Evolutionary conservation across 2,888 invertebrate genomes (phyloP).

Genomic region (Cheiracanthium punctorium): DNA sequence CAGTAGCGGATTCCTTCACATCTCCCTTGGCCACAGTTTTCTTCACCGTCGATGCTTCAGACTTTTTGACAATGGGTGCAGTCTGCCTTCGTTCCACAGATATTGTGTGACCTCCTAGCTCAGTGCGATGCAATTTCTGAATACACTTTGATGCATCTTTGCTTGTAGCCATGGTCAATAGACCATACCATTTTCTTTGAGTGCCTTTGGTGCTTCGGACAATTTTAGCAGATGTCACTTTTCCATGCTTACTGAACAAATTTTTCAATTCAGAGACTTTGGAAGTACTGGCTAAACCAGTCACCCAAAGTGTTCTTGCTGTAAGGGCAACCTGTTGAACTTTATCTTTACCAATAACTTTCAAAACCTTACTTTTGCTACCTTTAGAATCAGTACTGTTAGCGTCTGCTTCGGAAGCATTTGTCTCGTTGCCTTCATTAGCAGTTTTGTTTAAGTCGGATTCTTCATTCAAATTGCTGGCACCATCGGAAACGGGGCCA

Average conservation of each 20-base stretch:
- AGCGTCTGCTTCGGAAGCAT: constrained; percentile 8
- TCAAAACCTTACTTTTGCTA: constrained; percentile 32
- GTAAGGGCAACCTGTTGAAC: constrained; percentile 51
- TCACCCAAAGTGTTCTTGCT: constrained; percentile 91
- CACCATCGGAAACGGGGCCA: constrained; percentile 10
- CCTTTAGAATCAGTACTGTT: constrained; percentile 36
- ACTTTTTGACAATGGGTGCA: constrained; percentile 52
- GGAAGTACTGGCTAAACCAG: constrained; percentile 91
- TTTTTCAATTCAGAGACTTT: constrained; percentile 95
- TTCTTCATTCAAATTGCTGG: neutral
- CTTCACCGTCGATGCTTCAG: constrained; percentile 28
- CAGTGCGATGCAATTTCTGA: constrained; percentile 91
- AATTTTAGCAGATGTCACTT: constrained; percentile 90
- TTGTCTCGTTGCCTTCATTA: neutral
- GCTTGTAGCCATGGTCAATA: constrained; percentile 95
- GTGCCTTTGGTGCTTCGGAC: constrained; percentile 92
- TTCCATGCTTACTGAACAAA: constrained; percentile 86
- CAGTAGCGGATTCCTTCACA: neutral
- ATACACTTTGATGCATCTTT: constrained; percentile 77
- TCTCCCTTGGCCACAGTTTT: constrained; percentile 17
- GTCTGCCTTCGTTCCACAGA: constrained; percentile 83
- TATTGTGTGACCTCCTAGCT: constrained; percentile 95
- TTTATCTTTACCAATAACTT: constrained; percentile 66
- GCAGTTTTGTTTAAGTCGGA: constrained; percentile 1
- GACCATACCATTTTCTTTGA: constrained; percentile 88